Evolutionary conservation across 1,140 invertebrate genomes (phyloP).

Genomic region (Lethocerus indicus): DNA sequence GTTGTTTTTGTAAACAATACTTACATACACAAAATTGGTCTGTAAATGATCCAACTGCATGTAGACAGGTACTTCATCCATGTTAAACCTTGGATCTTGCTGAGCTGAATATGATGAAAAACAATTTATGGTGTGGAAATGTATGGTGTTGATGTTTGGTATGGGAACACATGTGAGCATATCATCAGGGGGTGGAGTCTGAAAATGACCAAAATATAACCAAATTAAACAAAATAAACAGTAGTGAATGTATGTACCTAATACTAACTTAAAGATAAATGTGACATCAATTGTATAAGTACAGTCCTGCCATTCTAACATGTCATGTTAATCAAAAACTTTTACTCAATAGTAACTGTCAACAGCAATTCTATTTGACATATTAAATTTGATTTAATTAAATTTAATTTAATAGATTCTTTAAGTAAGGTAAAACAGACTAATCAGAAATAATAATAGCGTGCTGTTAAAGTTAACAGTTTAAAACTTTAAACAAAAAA

Average conservation of each 20-base stretch:
- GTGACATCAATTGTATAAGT: too few relatives aligned
- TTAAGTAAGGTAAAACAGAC: conserved; percentile 3
- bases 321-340: too few relatives aligned
- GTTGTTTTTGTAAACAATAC: too few relatives aligned
- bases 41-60: conserved; percentile 62
- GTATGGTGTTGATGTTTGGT: conserved; percentile 45
- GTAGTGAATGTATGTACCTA: too few relatives aligned
- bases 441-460: neutral
- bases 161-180: conserved; percentile 50
- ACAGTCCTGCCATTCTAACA: too few relatives aligned
- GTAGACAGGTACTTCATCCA: conserved; percentile 47
- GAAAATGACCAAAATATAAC: conserved; percentile 16
- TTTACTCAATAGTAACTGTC: too few relatives aligned
- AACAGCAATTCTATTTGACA: too few relatives aligned
- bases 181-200: conserved; percentile 43
- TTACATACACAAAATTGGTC: conserved; percentile 73
- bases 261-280: too few relatives aligned
- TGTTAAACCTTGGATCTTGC: conserved; percentile 39
- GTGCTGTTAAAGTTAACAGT: neutral
- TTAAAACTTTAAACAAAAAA: neutral
- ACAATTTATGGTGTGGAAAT: conserved; percentile 44
- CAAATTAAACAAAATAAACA: conserved; percentile 6
- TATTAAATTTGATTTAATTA: neutral
- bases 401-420: conserved; percentile 9
- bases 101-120: conserved; percentile 31